phyloP scores from a whole-genome alignment of 2,797 vertebrate species.

The Paguma larvata region DNA sequence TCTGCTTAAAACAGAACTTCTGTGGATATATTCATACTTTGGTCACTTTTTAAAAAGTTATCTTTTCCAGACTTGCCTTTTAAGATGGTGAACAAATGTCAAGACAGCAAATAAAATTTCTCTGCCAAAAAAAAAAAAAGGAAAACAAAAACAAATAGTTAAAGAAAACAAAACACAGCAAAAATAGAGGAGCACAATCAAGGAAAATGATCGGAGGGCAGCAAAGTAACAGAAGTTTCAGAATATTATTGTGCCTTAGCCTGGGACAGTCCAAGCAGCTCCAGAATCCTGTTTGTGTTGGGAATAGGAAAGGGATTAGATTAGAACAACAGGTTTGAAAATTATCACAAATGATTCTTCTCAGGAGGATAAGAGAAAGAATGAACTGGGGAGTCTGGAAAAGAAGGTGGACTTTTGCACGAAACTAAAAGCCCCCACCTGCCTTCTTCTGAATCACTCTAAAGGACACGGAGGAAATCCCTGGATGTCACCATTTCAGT shows the following conservation, averaged over 20 bases:
- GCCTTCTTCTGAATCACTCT: not conserved
- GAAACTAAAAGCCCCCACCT: not conserved
- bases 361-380: not conserved
- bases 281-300: not conserved
- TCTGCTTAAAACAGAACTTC: not conserved
- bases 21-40: slow-evolving; percentile 18
- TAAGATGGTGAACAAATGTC: not conserved
- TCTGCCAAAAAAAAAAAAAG: not conserved
- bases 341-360: not conserved
- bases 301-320: not conserved
- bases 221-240: not conserved
- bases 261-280: not conserved
- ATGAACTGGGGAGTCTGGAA: not conserved
- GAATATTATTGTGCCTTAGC: not conserved
- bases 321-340: not conserved
- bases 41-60: not conserved
- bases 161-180: not conserved
- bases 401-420: not conserved
- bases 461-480: not conserved
- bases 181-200: not conserved
- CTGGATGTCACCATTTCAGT: not conserved
- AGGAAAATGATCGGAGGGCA: not conserved
- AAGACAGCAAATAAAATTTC: not conserved
- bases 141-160: not conserved
- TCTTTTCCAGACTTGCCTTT: not conserved